Evolutionary conservation across 2,888 invertebrate genomes (phyloP), one percentile per base, ranked within the genome.

Genomic region (Lasiommata megera): DNA sequence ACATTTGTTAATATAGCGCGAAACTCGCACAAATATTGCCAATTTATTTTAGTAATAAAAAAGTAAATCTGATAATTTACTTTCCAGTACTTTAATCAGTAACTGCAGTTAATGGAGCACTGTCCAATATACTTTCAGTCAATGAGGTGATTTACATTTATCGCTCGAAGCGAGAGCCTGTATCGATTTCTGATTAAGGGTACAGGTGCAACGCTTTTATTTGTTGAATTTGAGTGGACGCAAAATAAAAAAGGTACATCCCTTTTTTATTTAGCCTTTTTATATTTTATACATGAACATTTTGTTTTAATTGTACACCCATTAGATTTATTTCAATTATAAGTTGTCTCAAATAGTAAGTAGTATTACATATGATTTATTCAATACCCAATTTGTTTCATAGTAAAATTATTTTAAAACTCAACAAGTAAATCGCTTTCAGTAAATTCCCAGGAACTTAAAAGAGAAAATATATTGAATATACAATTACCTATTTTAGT

Each of bases 61-160:
- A 16, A 46, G 11, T 9, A 31, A 16, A 23, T 48, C 12, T 37
- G 28, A 17, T 31, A 34, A 79, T 84, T 82, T 81, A 80, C 82
- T 82, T 79, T 77, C 79, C 75, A 73, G 77, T n/a, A n/a, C n/a
- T n/a, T n/a, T n/a, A n/a, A n/a, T 82, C 81, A 77, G 78, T 78
- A 66, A 79, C 73, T 79, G 79, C 76, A 74, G 72, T 79, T 76
- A 80, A 80, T 80, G 75, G 65, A 66, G 66, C 69, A 70, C 73
- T 73, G 76, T 74, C 73, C 79, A 78, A 79, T 81, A 74, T 76
- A 80, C 77, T 77, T 34, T 79, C 75, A 73, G 71, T 78, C 80
- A 80, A 82, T 81, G 74, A 76, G 77, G 79, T 82, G 81, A 84
- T 85, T 85, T 82, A 85, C 83, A 83, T 83, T 84, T 81, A 84